phyloP scores from a whole-genome alignment of 2,888 invertebrate species.

The Hydrotaea cyrtoneurina region DNA sequence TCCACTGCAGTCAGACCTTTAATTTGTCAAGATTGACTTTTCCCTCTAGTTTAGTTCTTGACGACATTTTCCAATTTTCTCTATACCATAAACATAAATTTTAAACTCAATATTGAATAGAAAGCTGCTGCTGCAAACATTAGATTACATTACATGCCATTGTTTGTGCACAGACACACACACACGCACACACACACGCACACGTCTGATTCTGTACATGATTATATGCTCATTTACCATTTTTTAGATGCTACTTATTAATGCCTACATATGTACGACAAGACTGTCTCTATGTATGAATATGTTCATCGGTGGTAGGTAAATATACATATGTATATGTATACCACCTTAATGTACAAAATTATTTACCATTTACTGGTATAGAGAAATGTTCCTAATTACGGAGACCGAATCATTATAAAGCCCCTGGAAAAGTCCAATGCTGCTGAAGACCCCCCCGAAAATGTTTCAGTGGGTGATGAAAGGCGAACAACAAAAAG shows the following conservation, averaged over 20 bases:
- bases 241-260: constrained; percentile 37
- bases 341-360: background rate
- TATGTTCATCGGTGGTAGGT: no score
- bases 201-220: constrained; percentile 23
- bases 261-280: background rate
- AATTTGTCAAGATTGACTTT: no score
- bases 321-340: no score
- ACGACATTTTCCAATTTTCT: background rate
- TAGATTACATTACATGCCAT: background rate
- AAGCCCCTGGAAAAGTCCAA: background rate
- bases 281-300: no score
- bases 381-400: constrained; percentile 34
- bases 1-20: no score
- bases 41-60: background rate
- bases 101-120: background rate
- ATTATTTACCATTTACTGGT: constrained; percentile 30
- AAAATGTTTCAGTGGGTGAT: background rate
- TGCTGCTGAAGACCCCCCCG: background rate
- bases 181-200: background rate
- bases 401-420: constrained; percentile 14
- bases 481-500: background rate
- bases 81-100: constrained; percentile 8
- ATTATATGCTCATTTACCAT: constrained; percentile 36
- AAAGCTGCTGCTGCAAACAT: background rate
- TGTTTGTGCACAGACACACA: background rate